A percentile compares a stretch with the other conserved stretches of the same genome.
These are phyloP conservation scores for Corythaixoides concolor DNA, from an alignment of 2,113 vertebrate genomes.

Conservation along the genomic window DNA sequence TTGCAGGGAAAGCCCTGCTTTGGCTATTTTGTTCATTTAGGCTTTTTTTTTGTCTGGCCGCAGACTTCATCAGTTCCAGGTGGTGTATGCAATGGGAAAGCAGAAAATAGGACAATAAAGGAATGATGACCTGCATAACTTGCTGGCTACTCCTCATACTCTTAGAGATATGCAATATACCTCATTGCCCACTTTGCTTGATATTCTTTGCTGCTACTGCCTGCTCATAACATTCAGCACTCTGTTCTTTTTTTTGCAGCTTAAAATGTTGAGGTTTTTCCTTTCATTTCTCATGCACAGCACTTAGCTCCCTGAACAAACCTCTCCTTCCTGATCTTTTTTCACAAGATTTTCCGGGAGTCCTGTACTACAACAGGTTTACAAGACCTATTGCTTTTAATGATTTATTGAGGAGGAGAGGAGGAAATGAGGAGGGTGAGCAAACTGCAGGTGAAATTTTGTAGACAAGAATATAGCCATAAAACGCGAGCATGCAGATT, in stretches of 20 bases:
- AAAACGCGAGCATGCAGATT: background rate
- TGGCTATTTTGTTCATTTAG: background rate
- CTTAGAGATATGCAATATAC: background rate
- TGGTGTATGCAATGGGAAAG: background rate
- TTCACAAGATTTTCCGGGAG: background rate
- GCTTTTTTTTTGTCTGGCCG: background rate
- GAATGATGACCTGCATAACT: background rate
- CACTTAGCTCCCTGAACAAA: background rate
- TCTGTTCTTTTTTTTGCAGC: background rate
- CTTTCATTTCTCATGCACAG: background rate
- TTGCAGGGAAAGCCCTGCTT: background rate
- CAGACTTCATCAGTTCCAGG: background rate
- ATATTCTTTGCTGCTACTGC: background rate
- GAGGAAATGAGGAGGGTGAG: background rate
- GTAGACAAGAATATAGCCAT: background rate
- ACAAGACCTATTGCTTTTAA: background rate
- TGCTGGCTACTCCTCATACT: background rate
- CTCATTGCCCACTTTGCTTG: background rate
- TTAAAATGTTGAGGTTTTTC: background rate
- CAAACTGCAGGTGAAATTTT: background rate
- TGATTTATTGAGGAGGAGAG: background rate
- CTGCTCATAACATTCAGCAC: background rate
- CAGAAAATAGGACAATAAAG: background rate
- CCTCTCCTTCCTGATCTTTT: background rate
- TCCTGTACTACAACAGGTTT: background rate